A percentile compares a stretch with the other conserved stretches of the same genome.
Evolutionary conservation across 1,140 invertebrate species (phyloP).

Genomic region (Phymorhynchus buccinoides): DNA sequence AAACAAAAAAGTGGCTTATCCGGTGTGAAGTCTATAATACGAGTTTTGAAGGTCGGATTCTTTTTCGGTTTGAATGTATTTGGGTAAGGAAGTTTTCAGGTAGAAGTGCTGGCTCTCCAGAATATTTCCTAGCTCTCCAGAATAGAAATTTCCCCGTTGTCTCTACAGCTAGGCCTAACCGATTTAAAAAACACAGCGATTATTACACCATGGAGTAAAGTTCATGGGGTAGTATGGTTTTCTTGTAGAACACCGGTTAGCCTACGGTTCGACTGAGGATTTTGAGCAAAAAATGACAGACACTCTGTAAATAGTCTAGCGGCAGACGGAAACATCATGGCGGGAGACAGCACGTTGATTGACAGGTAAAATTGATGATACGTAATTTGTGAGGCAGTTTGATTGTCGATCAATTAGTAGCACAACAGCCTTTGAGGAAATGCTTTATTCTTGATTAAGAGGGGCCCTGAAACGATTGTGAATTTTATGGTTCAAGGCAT

Average conservation of each 20-base stretch:
- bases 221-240: neutral
- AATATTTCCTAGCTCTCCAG: neutral
- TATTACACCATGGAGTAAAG: neutral
- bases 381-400: neutral
- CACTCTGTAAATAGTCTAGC: neutral
- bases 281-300: neutral
- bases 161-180: neutral
- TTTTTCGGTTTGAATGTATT: too few relatives aligned
- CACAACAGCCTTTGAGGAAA: neutral
- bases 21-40: too few relatives aligned
- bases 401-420: neutral
- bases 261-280: neutral
- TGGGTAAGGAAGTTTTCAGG: neutral
- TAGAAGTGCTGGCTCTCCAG: neutral
- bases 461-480: neutral
- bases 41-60: too few relatives aligned
- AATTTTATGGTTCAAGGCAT: too few relatives aligned
- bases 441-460: neutral
- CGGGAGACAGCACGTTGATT: constrained; percentile 8
- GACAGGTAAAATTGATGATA: constrained; percentile 28
- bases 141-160: neutral
- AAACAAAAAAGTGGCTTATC: too few relatives aligned
- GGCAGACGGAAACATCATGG: constrained; percentile 30
- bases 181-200: neutral
- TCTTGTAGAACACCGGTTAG: neutral